phyloP scores from a whole-genome alignment of 1,140 invertebrate species.

The Lepidurus couesii region DNA sequence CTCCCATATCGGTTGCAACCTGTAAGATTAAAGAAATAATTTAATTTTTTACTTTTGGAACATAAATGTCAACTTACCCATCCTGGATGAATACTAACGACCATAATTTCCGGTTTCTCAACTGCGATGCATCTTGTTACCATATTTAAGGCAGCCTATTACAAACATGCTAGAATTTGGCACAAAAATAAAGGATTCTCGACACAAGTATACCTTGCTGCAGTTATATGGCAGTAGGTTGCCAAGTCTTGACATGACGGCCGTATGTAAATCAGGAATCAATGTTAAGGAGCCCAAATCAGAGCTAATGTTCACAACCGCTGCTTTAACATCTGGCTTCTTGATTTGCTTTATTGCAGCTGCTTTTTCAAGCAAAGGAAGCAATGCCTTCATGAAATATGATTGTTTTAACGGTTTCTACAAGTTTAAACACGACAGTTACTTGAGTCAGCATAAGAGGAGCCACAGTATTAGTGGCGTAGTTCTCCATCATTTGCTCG shows the following conservation, averaged over 20 bases:
- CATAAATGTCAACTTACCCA: constrained; percentile 27
- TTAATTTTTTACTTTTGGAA: background rate
- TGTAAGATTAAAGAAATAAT: background rate
- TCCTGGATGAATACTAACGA: constrained; percentile 70
- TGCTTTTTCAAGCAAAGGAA: constrained; percentile 59
- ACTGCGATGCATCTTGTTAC: constrained; percentile 76
- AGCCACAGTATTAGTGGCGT: constrained; percentile 68
- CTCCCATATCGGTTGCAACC: constrained; percentile 31
- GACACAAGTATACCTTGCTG: constrained; percentile 25
- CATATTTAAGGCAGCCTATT: constrained; percentile 73
- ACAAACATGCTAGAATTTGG: background rate
- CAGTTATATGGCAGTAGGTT: constrained; percentile 27
- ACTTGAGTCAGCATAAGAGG: constrained; percentile 80
- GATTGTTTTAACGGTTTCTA: no score
- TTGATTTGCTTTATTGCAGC: constrained; percentile 43
- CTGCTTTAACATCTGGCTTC: constrained; percentile 54
- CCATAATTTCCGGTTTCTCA: constrained; percentile 65
- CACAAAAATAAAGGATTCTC: background rate
- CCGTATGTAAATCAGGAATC: constrained; percentile 18
- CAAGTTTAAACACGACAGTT: constrained; percentile 23
- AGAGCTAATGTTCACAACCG: constrained; percentile 77
- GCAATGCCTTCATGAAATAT: background rate
- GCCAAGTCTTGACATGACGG: background rate
- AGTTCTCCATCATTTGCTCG: constrained; percentile 62
- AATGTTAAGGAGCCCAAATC: constrained; percentile 65